Evolutionary conservation across 2,113 vertebrate genomes (phyloP), one percentile per base, ranked within the genome.

Genomic region (Leuciscus idus): DNA sequence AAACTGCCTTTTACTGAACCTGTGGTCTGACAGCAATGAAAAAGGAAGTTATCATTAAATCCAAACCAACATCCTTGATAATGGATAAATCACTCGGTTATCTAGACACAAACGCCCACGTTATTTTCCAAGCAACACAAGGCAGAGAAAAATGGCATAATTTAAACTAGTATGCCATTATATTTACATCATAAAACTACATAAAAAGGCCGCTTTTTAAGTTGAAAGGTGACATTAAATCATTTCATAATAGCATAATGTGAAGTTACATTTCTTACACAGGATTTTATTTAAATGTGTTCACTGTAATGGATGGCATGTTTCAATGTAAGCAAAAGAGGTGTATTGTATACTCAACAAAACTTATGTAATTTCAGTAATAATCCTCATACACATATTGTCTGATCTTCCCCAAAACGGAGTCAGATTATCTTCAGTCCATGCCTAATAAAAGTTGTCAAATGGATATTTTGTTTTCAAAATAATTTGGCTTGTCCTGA

Each of bases 1-100:
- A 99, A 93, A 92, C 98, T 99, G 85, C 97, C 98, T 91, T 92
- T 97, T 84, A 93, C 93, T 88, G 95, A 94, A 87, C 94, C 92
- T 88, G 98, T 96, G 75, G 97, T 98, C 98, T 99, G 85, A 43
- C 88, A 89, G 61, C 11, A 86, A 88, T 83, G 84, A 28, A 88
- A 21, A 61, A 86, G 28, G 23, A 62, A 85, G 64, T 79, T 26
- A 68, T 86, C 80, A 81, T 59, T 28, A 59, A 68, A 68, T 33
- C 17, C 52, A 43, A 80, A 88, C 28, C 8, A n/a, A 33, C 77
- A 80, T 61, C 48, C 48, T 33, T 33, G 50, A 23, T 33, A 23
- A 77, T 23, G 21, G 50, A 57, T 57, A 33, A 10, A 77, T 77
- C 17, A 76, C 48, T 21, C 57, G 28, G 8, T 55, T 33, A 33